Conservation (phyloP, 2,113 vertebrate genomes). For the Chiloscyllium plagiosum region DNA sequence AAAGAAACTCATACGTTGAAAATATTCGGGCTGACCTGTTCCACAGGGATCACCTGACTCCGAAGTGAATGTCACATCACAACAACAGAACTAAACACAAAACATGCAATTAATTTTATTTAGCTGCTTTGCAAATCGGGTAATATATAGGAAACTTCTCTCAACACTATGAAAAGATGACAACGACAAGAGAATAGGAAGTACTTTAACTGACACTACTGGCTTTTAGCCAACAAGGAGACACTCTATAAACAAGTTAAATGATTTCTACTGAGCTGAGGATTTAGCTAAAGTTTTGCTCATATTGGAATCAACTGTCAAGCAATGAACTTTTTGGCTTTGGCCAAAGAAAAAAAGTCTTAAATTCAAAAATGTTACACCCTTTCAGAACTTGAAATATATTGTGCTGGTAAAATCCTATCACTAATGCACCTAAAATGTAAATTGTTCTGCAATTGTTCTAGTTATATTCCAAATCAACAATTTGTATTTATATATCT, state of each 20-base stretch:
- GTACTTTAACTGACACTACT: neutral
- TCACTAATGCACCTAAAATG: neutral
- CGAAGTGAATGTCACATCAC: neutral
- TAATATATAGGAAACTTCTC: too few relatives aligned
- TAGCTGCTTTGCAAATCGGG: neutral
- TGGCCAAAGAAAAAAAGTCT: neutral
- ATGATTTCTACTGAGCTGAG: neutral
- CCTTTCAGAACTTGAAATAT: neutral
- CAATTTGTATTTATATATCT: too few relatives aligned
- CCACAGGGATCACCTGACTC: too few relatives aligned
- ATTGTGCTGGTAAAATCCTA: neutral
- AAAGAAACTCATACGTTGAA: neutral
- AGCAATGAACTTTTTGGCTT: neutral
- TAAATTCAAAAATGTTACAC: neutral
- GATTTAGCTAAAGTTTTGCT: neutral
- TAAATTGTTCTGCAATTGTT: neutral
- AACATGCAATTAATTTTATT: neutral
- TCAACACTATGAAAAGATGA: neutral
- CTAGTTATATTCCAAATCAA: neutral
- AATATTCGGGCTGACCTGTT: neutral
- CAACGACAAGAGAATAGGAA: neutral
- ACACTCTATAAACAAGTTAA: neutral
- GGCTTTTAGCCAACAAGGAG: neutral
- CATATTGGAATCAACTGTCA: neutral
- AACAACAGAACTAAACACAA: neutral